Base-by-base conservation (phyloP, 2,113 vertebrate genomes). In the Dissostichus mawsoni region DNA sequence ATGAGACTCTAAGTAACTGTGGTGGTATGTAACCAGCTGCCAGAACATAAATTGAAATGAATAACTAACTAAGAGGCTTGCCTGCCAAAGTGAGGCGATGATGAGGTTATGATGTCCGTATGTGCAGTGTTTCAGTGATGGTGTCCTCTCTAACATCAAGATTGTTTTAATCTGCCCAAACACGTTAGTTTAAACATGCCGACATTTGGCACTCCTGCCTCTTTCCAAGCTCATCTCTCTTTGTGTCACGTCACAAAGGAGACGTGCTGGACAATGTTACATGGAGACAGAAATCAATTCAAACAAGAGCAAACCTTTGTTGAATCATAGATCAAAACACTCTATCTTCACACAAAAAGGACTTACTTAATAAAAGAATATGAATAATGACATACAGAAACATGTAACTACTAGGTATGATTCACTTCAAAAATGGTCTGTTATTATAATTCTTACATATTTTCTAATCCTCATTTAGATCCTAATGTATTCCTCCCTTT, bases 21-120 rank as follows among this genome's bases (percentile, higher is more conserved):
- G 76, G 29, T 36, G 64, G n/a, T 45, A 33, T 74, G 72, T 74
- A 74, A 86, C 58, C 79, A 78, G 79, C 73, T 86, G 81, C 76
- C 75, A 78, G 72, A 78, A 65, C 76, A 75, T 83, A 71, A 81
- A 87, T 77, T 72, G 76, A 85, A 83, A 75, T 61, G 67, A 78
- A 74, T 71, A 72, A 84, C 66, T 76, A 80, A 74, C 18, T 50
- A 7, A 29, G 23, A 80, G 12, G 56, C 71, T 50, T 17, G 72
- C 76, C 51, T 29, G 76, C 70, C 70, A 82, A 76, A 81, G 58
- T 75, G 68, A 83, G 69, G 29, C 2, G 67, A 45, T 58, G 50
- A 83, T 74, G 63, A 75, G 79, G 81, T 75, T 57, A 79, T 76
- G 69, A 71, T 64, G 74, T 66, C 87, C 64, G 74, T 67, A 41